Evolutionary conservation across 2,113 vertebrate genomes (phyloP).

Genomic region (Onychostruthus taczanowskii): DNA sequence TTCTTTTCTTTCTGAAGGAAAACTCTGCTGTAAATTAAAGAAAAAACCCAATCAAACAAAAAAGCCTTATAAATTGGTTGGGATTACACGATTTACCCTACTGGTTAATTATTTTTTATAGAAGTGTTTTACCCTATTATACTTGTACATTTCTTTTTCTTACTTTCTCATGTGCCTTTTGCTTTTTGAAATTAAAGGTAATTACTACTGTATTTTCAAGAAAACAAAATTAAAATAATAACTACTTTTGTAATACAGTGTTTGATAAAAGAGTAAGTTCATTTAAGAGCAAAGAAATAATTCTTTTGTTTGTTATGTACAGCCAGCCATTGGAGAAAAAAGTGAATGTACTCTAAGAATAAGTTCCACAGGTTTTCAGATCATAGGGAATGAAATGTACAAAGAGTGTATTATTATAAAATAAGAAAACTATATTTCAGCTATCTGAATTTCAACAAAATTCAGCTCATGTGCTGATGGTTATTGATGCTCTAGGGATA

Average conservation of each 20-base stretch:
- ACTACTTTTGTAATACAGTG: background rate
- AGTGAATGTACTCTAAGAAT: background rate
- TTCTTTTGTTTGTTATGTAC: background rate
- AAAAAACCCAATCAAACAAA: background rate
- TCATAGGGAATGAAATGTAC: background rate
- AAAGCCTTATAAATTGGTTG: background rate
- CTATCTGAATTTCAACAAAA: background rate
- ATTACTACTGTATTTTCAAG: background rate
- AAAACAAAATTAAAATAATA: background rate
- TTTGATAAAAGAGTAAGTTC: background rate
- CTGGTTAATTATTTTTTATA: background rate
- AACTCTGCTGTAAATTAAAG: background rate
- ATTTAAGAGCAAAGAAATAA: background rate
- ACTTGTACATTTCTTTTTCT: background rate
- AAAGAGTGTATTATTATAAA: background rate
- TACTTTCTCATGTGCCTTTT: background rate
- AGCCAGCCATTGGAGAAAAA: background rate
- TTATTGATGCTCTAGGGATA: background rate
- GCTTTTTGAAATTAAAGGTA: background rate
- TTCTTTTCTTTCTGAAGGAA: background rate
- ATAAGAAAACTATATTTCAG: background rate
- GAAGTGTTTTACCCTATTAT: background rate
- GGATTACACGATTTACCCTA: rapidly evolving
- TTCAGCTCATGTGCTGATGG: background rate
- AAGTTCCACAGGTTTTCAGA: background rate